Evolutionary conservation across 2,888 invertebrate species (phyloP).

Genomic region (Macaria notata): DNA sequence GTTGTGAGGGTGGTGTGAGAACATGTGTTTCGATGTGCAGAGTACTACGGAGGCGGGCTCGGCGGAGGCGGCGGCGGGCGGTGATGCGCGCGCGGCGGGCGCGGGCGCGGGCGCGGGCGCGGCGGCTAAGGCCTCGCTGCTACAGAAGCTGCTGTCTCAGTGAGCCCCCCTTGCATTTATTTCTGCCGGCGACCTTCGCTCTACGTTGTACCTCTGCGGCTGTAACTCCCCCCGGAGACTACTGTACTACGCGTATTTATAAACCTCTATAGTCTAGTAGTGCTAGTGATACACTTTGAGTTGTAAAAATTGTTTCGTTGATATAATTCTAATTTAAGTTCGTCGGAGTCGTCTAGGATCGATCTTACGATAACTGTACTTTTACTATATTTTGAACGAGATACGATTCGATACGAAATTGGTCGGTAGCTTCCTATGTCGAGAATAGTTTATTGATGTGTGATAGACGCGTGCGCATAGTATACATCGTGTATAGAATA

Average conservation of each 20-base stretch:
- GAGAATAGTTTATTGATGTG: conserved; percentile 53
- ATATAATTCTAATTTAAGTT: conserved; percentile 52
- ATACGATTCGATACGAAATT: conserved; percentile 61
- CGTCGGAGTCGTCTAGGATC: conserved; percentile 53
- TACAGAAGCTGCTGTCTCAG: conserved; percentile 93
- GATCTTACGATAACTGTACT: conserved; percentile 48
- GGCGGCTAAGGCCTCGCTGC: conserved; percentile 87
- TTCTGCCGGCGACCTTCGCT: conserved; percentile 56
- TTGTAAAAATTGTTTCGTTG: conserved; percentile 66
- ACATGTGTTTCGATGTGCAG: conserved; percentile 43
- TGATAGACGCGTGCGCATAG: conserved; percentile 62
- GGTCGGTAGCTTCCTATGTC: conserved; percentile 68
- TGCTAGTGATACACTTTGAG: conserved; percentile 72
- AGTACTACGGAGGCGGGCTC: conserved; percentile 79
- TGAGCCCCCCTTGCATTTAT: conserved; percentile 78
- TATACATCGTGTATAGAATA: conserved; percentile 68
- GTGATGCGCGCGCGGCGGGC: conserved; percentile 47
- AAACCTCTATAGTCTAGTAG: conserved; percentile 67
- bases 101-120: conserved; percentile 37
- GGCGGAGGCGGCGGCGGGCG: conserved; percentile 61
- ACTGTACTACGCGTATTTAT: conserved; percentile 70
- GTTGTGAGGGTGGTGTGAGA: not conserved
- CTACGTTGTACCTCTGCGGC: conserved; percentile 76
- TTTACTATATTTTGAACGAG: conserved; percentile 54
- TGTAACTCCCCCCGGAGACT: conserved; percentile 66